Percentiles rank a stretch among this genome's conserved stretches.
Evolutionary conservation across 2,797 vertebrate genomes (phyloP).

Genomic region (Euthynnus affinis): DNA sequence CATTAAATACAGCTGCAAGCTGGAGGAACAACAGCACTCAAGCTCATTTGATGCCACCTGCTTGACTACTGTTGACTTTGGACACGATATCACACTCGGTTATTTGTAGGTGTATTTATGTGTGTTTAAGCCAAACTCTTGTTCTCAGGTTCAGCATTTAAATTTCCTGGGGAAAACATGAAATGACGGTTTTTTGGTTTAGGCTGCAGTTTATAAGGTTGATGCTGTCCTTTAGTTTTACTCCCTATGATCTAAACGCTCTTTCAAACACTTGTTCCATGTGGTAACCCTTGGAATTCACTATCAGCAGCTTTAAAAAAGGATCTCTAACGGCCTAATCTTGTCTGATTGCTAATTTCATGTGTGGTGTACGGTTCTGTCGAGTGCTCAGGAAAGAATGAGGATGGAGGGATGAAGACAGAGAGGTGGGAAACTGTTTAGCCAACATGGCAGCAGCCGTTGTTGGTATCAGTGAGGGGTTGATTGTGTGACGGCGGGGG

Average conservation of each 20-base stretch:
- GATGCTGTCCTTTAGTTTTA: background rate
- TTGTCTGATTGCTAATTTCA: conserved; percentile 44
- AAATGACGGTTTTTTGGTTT: background rate
- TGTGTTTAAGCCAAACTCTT: background rate
- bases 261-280: background rate
- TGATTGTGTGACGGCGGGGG: conserved; percentile 38
- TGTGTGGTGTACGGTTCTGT: conserved; percentile 9
- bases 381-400: background rate
- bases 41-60: conserved; percentile 44
- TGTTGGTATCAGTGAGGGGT: conserved; percentile 31
- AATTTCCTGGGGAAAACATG: background rate
- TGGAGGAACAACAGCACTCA: conserved; percentile 20
- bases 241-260: background rate
- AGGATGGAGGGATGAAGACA: conserved; percentile 13
- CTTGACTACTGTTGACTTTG: conserved; percentile 48
- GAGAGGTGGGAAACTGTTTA: conserved; percentile 43
- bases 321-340: conserved; percentile 24
- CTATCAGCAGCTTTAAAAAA: conserved; percentile 14
- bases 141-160: background rate
- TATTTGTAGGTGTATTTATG: conserved; percentile 8
- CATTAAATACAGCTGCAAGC: conserved; percentile 46
- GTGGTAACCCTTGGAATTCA: conserved; percentile 4
- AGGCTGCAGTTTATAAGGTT: background rate
- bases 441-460: conserved; percentile 33
- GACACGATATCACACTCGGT: conserved; percentile 24